These are phyloP conservation scores for Silurus meridionalis DNA, from an alignment of 2,113 vertebrate genomes.

Conservation along the genomic window DNA sequence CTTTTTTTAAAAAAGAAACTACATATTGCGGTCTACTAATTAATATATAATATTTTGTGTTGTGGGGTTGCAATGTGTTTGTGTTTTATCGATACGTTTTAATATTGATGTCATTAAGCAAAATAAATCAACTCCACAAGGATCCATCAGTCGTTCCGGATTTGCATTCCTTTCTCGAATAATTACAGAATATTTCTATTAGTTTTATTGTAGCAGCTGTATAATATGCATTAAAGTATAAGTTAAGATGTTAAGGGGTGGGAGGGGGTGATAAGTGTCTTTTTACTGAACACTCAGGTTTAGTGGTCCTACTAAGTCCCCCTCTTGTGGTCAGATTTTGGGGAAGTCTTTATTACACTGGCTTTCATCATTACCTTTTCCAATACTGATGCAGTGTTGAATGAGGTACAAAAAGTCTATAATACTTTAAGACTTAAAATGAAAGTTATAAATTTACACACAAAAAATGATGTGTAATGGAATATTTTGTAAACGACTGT, in stretches of 20 bases:
- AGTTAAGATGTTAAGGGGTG: not conserved
- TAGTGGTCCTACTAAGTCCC: not conserved
- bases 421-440: not conserved
- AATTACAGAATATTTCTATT: not conserved
- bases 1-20: not conserved
- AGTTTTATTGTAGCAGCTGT: not conserved
- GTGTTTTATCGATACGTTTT: not conserved
- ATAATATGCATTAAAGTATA: not conserved
- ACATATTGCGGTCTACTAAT: not conserved
- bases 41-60: not conserved
- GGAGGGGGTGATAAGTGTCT: not conserved
- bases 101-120: not conserved
- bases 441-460: not conserved
- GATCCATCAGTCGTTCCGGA: not conserved
- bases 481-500: not conserved
- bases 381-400: not conserved
- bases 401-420: not conserved
- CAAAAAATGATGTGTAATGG: not conserved
- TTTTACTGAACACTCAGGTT: not conserved
- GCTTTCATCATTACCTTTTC: not conserved
- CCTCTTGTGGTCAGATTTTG: constrained; percentile 15
- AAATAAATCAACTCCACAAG: not conserved
- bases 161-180: not conserved
- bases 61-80: not conserved
- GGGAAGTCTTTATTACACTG: not conserved